Evolutionary conservation across 2,797 vertebrate species (phyloP).

Genomic region (Muraenolepis orangiensis): DNA sequence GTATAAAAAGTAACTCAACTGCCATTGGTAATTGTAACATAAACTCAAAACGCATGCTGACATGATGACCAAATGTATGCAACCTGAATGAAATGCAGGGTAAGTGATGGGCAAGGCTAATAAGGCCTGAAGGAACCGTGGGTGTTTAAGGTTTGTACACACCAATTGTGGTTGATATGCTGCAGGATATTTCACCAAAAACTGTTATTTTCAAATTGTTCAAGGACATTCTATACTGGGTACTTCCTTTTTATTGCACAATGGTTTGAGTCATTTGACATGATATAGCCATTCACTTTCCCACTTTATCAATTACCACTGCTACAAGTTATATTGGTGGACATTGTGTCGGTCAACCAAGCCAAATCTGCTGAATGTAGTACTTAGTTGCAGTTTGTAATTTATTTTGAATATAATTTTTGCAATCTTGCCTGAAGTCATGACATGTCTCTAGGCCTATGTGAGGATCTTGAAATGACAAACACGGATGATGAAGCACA

Average conservation of each 20-base stretch:
- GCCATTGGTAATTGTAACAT: conserved; percentile 10
- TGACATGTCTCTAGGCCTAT: neutral
- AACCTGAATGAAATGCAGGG: neutral
- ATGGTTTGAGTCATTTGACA: neutral
- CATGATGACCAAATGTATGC: conserved; percentile 1
- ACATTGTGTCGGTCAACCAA: neutral
- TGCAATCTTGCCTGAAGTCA: neutral
- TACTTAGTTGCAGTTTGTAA: neutral
- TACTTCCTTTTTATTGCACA: neutral
- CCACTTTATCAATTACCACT: neutral
- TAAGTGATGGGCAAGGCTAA: conserved; percentile 7
- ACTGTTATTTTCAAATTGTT: neutral
- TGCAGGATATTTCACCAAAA: neutral
- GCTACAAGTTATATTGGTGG: neutral
- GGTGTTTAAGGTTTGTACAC: neutral
- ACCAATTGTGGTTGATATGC: neutral
- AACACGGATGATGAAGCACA: neutral
- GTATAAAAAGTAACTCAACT: conserved; percentile 58
- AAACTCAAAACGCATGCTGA: neutral
- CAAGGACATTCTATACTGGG: neutral
- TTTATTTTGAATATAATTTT: neutral
- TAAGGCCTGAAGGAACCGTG: neutral
- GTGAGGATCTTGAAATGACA: conserved; percentile 11
- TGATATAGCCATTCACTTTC: neutral
- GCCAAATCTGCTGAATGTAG: neutral